Evolutionary conservation across 2,113 vertebrate species (phyloP), one percentile per base, ranked within the genome.

Genomic region (Ariopsis seemanni): DNA sequence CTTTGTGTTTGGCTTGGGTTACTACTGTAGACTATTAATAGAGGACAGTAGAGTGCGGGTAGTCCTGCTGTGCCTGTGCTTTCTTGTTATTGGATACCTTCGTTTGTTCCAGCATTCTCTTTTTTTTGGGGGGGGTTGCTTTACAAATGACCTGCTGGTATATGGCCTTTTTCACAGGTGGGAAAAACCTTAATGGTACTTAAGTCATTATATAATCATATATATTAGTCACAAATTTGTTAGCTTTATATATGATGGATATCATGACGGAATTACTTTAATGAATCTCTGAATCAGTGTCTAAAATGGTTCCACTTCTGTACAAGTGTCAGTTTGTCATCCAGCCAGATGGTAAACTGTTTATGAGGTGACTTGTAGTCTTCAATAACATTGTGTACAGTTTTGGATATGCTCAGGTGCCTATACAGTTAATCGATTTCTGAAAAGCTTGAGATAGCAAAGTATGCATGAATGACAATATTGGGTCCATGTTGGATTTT

Each of bases 11-110:
- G 63, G 85, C 67, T 85, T 42, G 65, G 42, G 77, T 86, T 89
- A 84, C 88, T 81, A 83, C 52, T 71, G 72, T 60, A 42, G 42
- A 42, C 42, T 42, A 42, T 42, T 86, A 86, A 89, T 84, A 86
- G 88, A 79, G 82, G 30, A 86, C 85, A 20, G 60, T 53, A 53
- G 88, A 34, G 60, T 55, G 57, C 60, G 8, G 27, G 81, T 71
- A 34, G 62, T 50, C 52, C 81, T 71, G 75, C 60, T 69, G 27
- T 58, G 25, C 63, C 58, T 78, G 83, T 69, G 53, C 85, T 86
- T 77, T 60, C 53, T 82, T 89, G 85, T 87, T 89, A 71, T 85
- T 83, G 52, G 84, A 90, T 75, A 80, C 87, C 58, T 72, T 42
- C 78, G 8, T 81, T 80, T 86, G 77, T 60, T 60, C 30, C 48